A percentile compares a stretch with the other conserved stretches of the same genome.
Conservation (phyloP, 64 coral and sea anemone species). For the Stylophora pistillata region DNA sequence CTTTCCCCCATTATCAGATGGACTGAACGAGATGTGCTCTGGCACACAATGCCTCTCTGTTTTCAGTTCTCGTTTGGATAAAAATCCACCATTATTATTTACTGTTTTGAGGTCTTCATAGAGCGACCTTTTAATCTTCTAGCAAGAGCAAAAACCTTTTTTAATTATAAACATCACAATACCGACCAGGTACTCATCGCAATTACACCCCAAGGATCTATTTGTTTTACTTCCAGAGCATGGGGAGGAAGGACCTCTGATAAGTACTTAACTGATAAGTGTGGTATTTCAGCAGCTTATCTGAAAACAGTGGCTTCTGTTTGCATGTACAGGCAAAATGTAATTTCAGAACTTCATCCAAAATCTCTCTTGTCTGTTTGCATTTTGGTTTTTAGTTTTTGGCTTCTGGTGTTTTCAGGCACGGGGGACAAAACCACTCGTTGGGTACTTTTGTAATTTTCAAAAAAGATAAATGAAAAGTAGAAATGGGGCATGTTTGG, state of each 20-base stretch:
- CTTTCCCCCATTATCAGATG: background rate
- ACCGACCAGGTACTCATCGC: background rate
- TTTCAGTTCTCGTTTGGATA: background rate
- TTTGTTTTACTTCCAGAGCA: background rate
- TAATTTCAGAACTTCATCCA: no score
- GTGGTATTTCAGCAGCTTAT: no score
- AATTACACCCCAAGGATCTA: constrained; percentile 1
- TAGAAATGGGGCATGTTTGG: no score
- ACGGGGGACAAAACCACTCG: no score
- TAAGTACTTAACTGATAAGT: no score
- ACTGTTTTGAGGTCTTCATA: constrained; percentile 6
- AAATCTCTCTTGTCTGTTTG: no score
- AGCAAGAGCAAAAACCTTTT: background rate
- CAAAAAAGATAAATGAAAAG: no score
- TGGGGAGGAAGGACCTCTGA: background rate
- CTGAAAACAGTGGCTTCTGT: no score
- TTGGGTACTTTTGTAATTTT: no score
- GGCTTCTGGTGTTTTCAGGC: no score
- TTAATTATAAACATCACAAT: background rate
- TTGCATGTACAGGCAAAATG: no score
- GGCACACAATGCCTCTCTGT: background rate
- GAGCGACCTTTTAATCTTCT: background rate
- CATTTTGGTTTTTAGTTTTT: no score
- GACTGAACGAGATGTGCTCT: background rate
- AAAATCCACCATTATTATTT: background rate